Percentiles rank a stretch among this genome's conserved stretches.
Conservation (phyloP, 1,140 invertebrate genomes). For the Microplitis demolitor region DNA sequence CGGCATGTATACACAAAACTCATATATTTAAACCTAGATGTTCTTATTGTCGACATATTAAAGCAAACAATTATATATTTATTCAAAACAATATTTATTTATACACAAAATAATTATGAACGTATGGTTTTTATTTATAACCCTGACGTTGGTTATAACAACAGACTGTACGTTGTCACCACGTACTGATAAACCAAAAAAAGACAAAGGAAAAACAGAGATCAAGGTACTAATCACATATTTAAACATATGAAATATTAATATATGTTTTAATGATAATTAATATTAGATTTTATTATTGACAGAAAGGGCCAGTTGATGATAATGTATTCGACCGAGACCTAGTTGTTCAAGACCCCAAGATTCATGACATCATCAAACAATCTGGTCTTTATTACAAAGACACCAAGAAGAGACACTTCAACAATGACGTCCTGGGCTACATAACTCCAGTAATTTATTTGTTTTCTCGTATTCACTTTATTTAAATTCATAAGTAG, state of each 20-base stretch:
- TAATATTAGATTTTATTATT: constrained; percentile 12
- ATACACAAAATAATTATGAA: constrained; percentile 39
- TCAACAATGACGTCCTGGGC: constrained; percentile 76
- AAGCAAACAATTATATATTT: too few species aligned
- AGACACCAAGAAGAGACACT: constrained; percentile 69
- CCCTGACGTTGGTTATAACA: constrained; percentile 30
- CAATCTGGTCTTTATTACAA: constrained; percentile 76
- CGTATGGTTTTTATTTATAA: constrained; percentile 27
- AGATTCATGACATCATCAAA: constrained; percentile 74
- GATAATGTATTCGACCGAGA: constrained; percentile 72
- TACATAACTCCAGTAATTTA: constrained; percentile 85
- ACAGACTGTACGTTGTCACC: constrained; percentile 44
- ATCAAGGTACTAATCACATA: constrained; percentile 36
- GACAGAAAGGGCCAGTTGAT: constrained; percentile 66
- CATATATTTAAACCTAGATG: too few species aligned
- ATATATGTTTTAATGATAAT: not conserved
- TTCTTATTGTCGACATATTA: too few species aligned
- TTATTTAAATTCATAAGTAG: constrained; percentile 23
- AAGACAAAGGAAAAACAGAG: constrained; percentile 38
- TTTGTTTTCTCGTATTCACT: not conserved
- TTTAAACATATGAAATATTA: too few species aligned
- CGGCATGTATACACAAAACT: too few species aligned
- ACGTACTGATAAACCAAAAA: constrained; percentile 35
- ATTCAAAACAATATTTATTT: not conserved
- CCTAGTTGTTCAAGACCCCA: constrained; percentile 69